Evolutionary conservation across 2,113 vertebrate species (phyloP), one percentile per base, ranked within the genome.

Genomic region (Atractosteus spatula): DNA sequence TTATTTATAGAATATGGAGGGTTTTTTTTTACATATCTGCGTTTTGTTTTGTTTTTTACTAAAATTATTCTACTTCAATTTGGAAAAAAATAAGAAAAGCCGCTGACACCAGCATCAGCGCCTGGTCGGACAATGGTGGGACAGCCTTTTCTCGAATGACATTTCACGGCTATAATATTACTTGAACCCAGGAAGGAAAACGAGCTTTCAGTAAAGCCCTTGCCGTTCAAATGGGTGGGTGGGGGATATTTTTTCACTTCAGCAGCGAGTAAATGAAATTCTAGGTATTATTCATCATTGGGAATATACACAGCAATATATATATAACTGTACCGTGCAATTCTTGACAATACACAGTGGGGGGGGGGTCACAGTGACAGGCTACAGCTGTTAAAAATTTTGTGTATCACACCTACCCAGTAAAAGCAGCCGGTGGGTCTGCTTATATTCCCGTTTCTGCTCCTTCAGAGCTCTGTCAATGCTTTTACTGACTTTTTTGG

Each of bases 361-460:
- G 29, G 29, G 29, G 29, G 29, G 29, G 29, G 29, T 29, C 29
- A 29, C 29, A 29, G 29, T 29, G 29, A 42, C 14, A 43, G 45
- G 29, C 29, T 29, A 29, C 29, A 29, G 29, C 29, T 29, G 29
- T 29, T 29, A 29, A 29, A 29, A 59, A 17, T 41, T 17, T 43
- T 41, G 6, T 61, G 55, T 16, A 51, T 16, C 42, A 8, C 41
- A 91, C 94, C 81, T 94, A 97, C 96, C 96, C 68, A 98, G 90
- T 76, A 97, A 91, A 74, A 97, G 94, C 83, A 98, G 93, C 78
- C 96, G 92, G 83, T 97, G 96, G 3, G 96, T 96, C 85, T 93
- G 95, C 84, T 95, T 96, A 77, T 96, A 95, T 83, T 98, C 96
- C 77, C 94, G 90, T 80, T 95, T 95, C 71, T 97, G 95, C 84